Base-by-base conservation (phyloP, 30 jellyfish, hydroid and myxozoan species). In the Rhopilema esculentum region DNA sequence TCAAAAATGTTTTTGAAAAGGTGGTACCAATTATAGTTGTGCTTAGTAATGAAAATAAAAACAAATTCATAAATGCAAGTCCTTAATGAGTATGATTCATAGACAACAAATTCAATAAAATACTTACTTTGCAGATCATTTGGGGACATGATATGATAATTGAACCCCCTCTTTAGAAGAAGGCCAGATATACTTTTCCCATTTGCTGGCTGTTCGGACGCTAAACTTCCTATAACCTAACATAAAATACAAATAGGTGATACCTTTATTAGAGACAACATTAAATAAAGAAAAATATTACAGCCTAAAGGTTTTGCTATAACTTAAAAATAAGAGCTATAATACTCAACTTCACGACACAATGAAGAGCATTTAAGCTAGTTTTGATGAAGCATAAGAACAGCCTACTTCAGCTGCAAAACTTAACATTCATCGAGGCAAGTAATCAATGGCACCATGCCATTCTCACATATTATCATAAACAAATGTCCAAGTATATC, bases 71-170 rank as follows among this genome's bases (percentile, higher is more conserved):
- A n/a, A n/a, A 40, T 12, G 9, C 57, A 40, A 6, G 12, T 40
- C 57, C 57, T 12, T 12, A 40, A 40, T 2, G 57, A 12, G 57
- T 40, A 40, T 2, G 9, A 40, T 40, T 40, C 6, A 40, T 40
- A 12, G 12, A 12, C 6, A 40, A 40, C 57, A 2, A 40, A 40
- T 6, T 40, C 9, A 66, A 49, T 18, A 28, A 31, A 7, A 31
- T 16, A 69, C 96, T 70, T 66, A 91, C 98, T 93, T 48, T 89
- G 97, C 48, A 96, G 89, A 66, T 96, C 99, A 17, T 93, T 57
- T 15, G 99, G 98, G 28, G 99, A 97, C 98, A 96, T 92, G 71
- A 96, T 88, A 67, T 96, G 98, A 77, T 96, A 96, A 49, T 92
- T 92, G 89, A 96, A 96, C 18, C 99, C 99, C 27, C 99, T 87